These are phyloP conservation scores for Plebejus argus DNA, from an alignment of 2,888 invertebrate genomes.

Conservation along the genomic window DNA sequence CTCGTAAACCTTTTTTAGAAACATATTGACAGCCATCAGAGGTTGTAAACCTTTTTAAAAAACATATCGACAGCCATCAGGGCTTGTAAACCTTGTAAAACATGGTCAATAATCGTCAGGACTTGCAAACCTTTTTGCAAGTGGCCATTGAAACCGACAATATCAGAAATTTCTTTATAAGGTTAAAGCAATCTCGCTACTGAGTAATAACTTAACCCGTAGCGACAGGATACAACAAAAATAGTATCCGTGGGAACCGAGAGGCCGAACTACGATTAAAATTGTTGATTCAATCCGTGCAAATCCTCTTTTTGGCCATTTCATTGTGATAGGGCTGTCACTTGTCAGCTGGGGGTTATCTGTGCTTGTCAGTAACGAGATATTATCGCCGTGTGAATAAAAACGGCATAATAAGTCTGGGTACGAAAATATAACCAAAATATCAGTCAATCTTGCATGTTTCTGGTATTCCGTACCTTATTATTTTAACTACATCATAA, in stretches of 20 bases:
- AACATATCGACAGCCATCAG: background rate
- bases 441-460: too few species aligned
- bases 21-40: background rate
- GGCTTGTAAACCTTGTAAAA: background rate
- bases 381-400: background rate
- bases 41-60: background rate
- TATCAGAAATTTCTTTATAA: slow-evolving; percentile 18
- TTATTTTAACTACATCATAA: too few species aligned
- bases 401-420: background rate
- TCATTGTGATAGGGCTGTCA: slow-evolving; percentile 33
- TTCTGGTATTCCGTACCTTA: too few species aligned
- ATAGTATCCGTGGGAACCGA: slow-evolving; percentile 22
- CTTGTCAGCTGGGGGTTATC: too few species aligned
- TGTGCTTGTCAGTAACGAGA: background rate
- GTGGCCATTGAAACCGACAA: slow-evolving; percentile 5
- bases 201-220: slow-evolving; percentile 7
- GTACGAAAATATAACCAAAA: too few species aligned
- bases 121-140: background rate
- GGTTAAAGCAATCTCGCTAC: slow-evolving; percentile 21
- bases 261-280: slow-evolving; percentile 18
- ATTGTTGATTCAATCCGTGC: slow-evolving; percentile 21
- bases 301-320: slow-evolving; percentile 30
- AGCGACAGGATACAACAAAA: slow-evolving; percentile 22
- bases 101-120: background rate
- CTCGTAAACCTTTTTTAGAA: background rate